Base-by-base conservation (phyloP, 2,888 invertebrate genomes). In the Pinctada fucata region DNA sequence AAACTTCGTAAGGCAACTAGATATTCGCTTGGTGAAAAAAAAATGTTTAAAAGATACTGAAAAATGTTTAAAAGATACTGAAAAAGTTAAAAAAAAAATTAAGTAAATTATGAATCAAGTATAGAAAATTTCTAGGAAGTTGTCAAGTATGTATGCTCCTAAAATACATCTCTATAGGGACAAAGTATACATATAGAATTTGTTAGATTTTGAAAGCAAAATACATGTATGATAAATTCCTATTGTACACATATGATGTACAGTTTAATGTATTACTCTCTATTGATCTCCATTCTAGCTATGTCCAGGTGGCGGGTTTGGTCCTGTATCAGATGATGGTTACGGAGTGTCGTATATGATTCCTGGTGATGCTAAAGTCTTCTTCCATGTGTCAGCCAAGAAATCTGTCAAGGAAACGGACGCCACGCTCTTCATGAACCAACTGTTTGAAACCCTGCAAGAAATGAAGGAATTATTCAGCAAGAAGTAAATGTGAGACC, bases 321-420 rank as follows among this genome's bases (percentile, higher is more conserved):
- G 93, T 5, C 93, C 94, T 0, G 93, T 93, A 13, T 92, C 93
- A 1, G 93, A 93, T 81, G 91, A 92, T 68, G 94, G 94, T 0
- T 93, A 93, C 81, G 93, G 93, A 2, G 93, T 93, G 2, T 93
- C 93, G 0, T 94, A 94, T 90, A 93, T 94, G 93, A 86, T 93
- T 64, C 92, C 93, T 0, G 93, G 93, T 6, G 93, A 93, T 69
- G 86, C 90, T 63, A 92, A 92, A 77, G 90, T 94, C 75, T 93
- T 93, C 85, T 93, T 94, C 88, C 94, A 94, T 81, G 91, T 94
- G 6, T 93, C 93, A 1, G 92, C 93, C 16, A 93, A 93, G 85
- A 90, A 90, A 69, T 93, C 93, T 1, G 88, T 91, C 31, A 79
- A 88, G 2, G 85, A 87, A 65, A 93, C 94, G 0, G 90, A 91